Percentiles rank a stretch among this genome's conserved stretches.
Evolutionary conservation across 2,797 vertebrate genomes (phyloP).

Genomic region (Acridotheres tristis): DNA sequence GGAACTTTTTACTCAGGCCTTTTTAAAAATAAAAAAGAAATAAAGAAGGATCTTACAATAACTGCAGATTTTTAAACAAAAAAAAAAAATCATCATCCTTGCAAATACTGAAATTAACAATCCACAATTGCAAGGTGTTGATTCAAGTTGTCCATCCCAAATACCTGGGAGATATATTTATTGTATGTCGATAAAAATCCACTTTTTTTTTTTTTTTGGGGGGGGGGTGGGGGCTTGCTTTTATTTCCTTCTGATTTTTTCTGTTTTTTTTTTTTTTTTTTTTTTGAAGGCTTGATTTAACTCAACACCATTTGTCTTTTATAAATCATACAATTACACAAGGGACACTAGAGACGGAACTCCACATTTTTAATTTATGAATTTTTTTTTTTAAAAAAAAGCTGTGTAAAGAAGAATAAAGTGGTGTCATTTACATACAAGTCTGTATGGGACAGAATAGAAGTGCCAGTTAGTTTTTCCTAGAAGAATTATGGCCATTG

Average conservation of each 20-base stretch:
- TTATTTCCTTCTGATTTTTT: conserved; percentile 8
- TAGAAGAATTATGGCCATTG: conserved; percentile 74
- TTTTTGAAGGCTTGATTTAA: conserved; percentile 72
- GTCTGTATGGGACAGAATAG: conserved; percentile 81
- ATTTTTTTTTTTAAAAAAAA: conserved; percentile 62
- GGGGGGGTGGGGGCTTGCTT: not conserved
- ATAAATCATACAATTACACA: conserved; percentile 78
- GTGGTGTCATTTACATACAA: conserved; percentile 76
- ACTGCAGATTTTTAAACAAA: conserved; percentile 84
- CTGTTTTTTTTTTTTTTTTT: not conserved
- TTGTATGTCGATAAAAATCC: conserved; percentile 77
- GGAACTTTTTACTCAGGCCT: conserved; percentile 96
- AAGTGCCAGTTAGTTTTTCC: conserved; percentile 79
- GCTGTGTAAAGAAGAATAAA: conserved; percentile 81
- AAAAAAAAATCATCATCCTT: conserved; percentile 79
- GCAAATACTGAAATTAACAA: conserved; percentile 82
- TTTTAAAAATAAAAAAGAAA: conserved; percentile 79
- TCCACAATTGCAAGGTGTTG: conserved; percentile 80
- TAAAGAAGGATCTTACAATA: conserved; percentile 85
- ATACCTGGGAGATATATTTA: conserved; percentile 79
- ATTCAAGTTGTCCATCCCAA: conserved; percentile 72
- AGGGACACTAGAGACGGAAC: conserved; percentile 79
- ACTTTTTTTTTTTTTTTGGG: conserved; percentile 15
- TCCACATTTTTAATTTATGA: conserved; percentile 84
- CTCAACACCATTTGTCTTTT: conserved; percentile 80